These are phyloP conservation scores for Geotrypetes seraphini DNA, from an alignment of 2,797 vertebrate species.

Conservation along the genomic window DNA sequence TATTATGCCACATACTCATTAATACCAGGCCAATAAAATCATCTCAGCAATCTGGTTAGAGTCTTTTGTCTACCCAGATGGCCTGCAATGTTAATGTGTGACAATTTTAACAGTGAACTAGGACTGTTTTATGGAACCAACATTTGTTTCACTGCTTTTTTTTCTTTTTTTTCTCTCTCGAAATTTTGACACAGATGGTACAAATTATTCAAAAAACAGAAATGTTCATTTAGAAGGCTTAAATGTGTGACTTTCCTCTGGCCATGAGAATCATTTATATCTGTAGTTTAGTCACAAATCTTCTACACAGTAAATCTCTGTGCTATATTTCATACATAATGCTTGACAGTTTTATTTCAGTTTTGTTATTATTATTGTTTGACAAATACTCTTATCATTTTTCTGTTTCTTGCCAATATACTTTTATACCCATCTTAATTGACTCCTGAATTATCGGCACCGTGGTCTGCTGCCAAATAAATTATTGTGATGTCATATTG, in stretches of 20 bases:
- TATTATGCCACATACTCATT: conserved; percentile 69
- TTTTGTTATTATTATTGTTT: conserved; percentile 39
- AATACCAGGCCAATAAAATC: conserved; percentile 71
- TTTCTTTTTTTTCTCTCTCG: conserved; percentile 62
- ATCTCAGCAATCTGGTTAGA: conserved; percentile 65
- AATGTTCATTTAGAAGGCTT: conserved; percentile 73
- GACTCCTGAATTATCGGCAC: too few relatives aligned
- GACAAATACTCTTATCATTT: conserved; percentile 39
- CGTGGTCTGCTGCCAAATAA: too few relatives aligned
- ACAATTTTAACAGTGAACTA: conserved; percentile 76
- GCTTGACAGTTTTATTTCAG: conserved; percentile 55
- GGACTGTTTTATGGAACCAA: conserved; percentile 73
- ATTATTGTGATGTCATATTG: too few relatives aligned
- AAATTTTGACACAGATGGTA: conserved; percentile 77
- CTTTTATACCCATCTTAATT: too few relatives aligned
- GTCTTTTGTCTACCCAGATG: conserved; percentile 74
- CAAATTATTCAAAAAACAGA: conserved; percentile 71
- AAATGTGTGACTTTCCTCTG: conserved; percentile 68
- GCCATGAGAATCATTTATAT: conserved; percentile 60
- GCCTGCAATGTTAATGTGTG: conserved; percentile 72
- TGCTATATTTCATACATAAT: too few relatives aligned
- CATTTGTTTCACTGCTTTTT: conserved; percentile 72
- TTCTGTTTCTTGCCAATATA: too few relatives aligned
- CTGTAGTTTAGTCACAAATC: conserved; percentile 61
- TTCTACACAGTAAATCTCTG: conserved; percentile 60